phyloP scores from a whole-genome alignment of 2,113 vertebrate species.

The Sciurus niger region DNA sequence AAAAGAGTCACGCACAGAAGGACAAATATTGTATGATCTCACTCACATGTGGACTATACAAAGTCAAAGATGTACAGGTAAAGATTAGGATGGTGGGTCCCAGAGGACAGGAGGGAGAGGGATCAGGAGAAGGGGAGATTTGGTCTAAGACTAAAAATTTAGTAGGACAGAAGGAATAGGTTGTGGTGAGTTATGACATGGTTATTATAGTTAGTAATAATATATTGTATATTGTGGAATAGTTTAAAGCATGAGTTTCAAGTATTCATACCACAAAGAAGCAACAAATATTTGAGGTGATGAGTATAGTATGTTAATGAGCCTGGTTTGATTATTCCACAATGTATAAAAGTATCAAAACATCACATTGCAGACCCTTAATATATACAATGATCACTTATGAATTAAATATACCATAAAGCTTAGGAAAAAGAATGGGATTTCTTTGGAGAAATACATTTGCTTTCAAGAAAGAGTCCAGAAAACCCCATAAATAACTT shows the following conservation, averaged over 20 bases:
- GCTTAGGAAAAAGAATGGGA: background rate
- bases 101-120: rapidly evolving
- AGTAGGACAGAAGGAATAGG: background rate
- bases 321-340: background rate
- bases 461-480: constrained; percentile 8
- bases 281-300: background rate
- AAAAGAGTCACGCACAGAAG: background rate
- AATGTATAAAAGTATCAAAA: background rate
- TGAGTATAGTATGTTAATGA: background rate
- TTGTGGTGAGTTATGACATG: background rate
- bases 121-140: background rate
- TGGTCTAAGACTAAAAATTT: background rate
- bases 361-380: background rate
- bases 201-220: background rate
- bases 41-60: background rate
- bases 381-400: background rate
- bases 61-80: background rate
- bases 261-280: background rate
- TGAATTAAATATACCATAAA: background rate
- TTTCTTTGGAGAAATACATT: background rate
- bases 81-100: background rate
- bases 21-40: background rate
- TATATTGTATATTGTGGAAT: background rate
- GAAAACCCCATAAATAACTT: background rate
- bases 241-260: background rate